These are phyloP conservation scores for Pristionchus arcanus DNA, from an alignment of 2,888 invertebrate species.

Conservation along the genomic window DNA sequence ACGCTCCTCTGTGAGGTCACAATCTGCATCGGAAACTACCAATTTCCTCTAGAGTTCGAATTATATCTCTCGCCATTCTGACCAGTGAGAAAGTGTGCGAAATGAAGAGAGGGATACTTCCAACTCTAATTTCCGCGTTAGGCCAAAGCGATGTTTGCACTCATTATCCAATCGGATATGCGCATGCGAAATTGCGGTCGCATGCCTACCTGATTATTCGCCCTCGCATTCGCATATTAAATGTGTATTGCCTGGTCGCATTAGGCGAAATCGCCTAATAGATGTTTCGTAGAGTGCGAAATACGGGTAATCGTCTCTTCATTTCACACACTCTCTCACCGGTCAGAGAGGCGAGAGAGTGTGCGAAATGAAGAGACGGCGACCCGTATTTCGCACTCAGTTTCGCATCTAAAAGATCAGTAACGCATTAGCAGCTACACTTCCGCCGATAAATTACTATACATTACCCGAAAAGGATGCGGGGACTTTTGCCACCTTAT, in stretches of 20 bases:
- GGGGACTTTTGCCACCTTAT: not conserved
- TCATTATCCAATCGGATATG: not conserved
- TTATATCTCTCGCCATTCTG: too few species aligned
- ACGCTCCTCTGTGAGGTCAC: not conserved
- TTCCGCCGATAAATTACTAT: not conserved
- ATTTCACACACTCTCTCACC: too few species aligned
- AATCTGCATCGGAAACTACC: not conserved
- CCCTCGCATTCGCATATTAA: not conserved
- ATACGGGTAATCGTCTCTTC: too few species aligned
- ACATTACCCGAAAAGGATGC: not conserved
- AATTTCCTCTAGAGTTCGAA: not conserved
- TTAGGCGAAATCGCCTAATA: not conserved
- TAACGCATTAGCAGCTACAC: not conserved
- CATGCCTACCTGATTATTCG: not conserved
- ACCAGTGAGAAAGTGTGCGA: too few species aligned
- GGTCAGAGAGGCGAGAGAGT: too few species aligned
- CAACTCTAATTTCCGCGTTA: too few species aligned
- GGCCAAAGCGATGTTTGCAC: not conserved
- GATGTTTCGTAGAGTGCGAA: slow-evolving; percentile 23
- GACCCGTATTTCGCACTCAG: too few species aligned
- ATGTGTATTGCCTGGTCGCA: not conserved
- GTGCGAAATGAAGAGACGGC: too few species aligned
- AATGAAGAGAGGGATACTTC: too few species aligned
- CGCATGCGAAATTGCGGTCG: not conserved
- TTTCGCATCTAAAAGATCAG: too few species aligned